Percentiles rank a stretch among this genome's conserved stretches.
Conservation (phyloP, 2,113 vertebrate genomes). For the Hyaena hyaena region DNA sequence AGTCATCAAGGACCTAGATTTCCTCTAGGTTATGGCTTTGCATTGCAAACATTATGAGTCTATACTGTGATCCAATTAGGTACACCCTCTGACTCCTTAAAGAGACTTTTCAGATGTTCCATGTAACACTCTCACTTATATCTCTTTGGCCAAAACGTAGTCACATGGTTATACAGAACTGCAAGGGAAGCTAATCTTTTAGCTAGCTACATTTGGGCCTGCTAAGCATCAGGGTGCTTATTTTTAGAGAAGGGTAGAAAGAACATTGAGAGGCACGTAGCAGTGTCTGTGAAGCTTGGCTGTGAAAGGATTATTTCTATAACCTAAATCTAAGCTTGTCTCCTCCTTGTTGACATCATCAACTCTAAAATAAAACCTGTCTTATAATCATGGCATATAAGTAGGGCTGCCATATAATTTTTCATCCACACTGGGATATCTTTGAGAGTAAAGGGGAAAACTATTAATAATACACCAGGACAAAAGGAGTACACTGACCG, state of each 20-base stretch:
- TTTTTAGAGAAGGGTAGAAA: not conserved
- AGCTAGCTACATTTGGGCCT: not conserved
- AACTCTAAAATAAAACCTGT: not conserved
- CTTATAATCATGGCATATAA: not conserved
- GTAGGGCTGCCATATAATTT: not conserved
- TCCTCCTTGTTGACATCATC: not conserved
- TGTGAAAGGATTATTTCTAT: conserved; percentile 3
- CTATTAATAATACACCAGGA: not conserved
- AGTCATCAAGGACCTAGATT: not conserved
- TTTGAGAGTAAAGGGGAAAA: not conserved
- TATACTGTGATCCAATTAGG: not conserved
- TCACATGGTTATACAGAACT: not conserved
- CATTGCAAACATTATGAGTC: not conserved
- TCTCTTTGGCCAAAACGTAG: not conserved
- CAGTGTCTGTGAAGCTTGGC: not conserved
- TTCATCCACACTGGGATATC: not conserved
- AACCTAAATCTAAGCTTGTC: not conserved
- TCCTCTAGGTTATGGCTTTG: not conserved
- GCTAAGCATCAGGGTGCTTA: not conserved
- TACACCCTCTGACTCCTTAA: not conserved
- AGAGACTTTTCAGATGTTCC: not conserved
- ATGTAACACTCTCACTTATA: not conserved
- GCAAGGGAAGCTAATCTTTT: not conserved
- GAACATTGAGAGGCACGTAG: not conserved
- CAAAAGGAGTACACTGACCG: not conserved